Conservation (phyloP, 2,888 invertebrate species). For the Kryphioiulus occultus region DNA sequence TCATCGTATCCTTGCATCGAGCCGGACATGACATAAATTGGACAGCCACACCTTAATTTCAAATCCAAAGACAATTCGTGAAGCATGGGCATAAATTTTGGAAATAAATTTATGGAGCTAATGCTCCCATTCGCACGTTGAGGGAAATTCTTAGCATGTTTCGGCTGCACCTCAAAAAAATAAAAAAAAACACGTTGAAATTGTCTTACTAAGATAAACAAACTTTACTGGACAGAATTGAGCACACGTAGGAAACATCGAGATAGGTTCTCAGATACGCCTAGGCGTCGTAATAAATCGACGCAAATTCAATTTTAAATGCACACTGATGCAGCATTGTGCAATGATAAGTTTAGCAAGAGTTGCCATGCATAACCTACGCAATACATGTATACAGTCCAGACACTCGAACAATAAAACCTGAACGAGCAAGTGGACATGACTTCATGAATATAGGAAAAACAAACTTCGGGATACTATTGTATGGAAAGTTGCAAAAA, state of each 20-base stretch:
- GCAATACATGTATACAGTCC: neutral
- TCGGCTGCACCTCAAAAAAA: constrained; percentile 19
- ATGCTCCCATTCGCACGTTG: neutral
- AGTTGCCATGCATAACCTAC: neutral
- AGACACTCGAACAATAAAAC: neutral
- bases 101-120: neutral
- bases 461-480: neutral
- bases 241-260: neutral
- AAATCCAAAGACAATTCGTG: neutral
- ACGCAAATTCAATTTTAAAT: neutral
- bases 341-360: neutral
- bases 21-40: neutral
- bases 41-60: neutral
- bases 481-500: neutral
- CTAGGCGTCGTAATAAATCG: neutral
- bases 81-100: neutral
- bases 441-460: neutral
- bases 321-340: neutral
- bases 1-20: neutral
- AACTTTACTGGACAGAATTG: neutral
- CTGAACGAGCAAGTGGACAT: neutral
- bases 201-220: neutral
- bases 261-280: neutral
- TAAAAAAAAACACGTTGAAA: neutral
- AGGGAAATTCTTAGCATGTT: neutral